phyloP scores from a whole-genome alignment of 2,797 vertebrate species.

The Perdix hodgsoniae region DNA sequence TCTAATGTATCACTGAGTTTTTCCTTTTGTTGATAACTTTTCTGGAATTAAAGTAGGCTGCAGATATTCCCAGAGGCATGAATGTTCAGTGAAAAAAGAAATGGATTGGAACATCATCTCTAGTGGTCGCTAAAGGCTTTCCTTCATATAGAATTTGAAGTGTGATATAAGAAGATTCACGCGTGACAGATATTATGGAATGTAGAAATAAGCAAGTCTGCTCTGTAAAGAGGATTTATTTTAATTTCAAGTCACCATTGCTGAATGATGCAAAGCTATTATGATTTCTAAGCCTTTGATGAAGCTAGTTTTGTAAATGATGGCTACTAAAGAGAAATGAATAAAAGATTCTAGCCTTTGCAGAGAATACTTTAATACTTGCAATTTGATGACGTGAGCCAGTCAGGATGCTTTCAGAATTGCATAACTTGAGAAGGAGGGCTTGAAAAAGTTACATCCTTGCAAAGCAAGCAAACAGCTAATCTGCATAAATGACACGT shows the following conservation, averaged over 20 bases:
- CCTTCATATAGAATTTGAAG: not conserved
- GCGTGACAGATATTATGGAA: not conserved
- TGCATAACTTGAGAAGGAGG: not conserved
- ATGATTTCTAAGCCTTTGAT: not conserved
- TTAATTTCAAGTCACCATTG: slow-evolving; percentile 24
- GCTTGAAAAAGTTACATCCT: not conserved
- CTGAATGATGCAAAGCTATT: slow-evolving; percentile 52
- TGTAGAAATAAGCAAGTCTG: slow-evolving; percentile 47
- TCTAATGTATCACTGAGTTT: not conserved
- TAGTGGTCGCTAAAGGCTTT: not conserved
- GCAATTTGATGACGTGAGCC: not conserved
- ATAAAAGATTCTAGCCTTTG: not conserved
- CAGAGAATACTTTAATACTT: not conserved
- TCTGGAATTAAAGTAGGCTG: not conserved
- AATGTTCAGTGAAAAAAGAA: not conserved
- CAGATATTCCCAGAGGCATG: not conserved
- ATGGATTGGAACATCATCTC: not conserved
- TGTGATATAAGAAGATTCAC: slow-evolving; percentile 17
- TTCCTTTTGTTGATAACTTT: not conserved
- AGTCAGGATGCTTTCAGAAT: not conserved
- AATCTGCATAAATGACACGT: not conserved
- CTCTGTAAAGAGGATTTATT: slow-evolving; percentile 62
- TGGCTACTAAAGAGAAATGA: not conserved
- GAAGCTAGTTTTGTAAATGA: not conserved
- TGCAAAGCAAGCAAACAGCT: not conserved